These are phyloP conservation scores for Oryzaephilus surinamensis DNA, from an alignment of 1,140 invertebrate genomes.

Conservation along the genomic window DNA sequence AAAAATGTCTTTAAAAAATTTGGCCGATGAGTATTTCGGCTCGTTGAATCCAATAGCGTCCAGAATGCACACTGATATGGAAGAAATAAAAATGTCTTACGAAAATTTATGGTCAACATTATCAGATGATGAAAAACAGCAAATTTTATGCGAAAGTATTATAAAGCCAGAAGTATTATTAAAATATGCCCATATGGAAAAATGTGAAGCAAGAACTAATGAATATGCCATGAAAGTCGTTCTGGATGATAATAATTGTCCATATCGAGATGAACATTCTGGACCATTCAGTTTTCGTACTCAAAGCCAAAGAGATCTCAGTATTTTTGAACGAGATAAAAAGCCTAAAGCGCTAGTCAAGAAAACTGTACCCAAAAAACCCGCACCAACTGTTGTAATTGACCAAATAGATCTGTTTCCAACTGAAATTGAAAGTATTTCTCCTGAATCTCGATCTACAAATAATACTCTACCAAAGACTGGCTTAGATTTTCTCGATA, in stretches of 20 bases:
- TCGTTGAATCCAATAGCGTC: conserved; percentile 56
- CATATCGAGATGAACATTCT: conserved; percentile 64
- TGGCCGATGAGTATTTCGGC: conserved; percentile 59
- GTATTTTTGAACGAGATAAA: conserved; percentile 35
- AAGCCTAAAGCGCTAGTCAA: conserved; percentile 4
- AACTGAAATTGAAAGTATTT: background rate
- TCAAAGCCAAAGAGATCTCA: conserved; percentile 63
- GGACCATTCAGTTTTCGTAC: conserved; percentile 71
- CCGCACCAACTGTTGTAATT: conserved; percentile 2
- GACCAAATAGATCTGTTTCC: conserved; percentile 13
- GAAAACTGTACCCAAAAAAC: conserved; percentile 1
- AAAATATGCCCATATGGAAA: conserved; percentile 48
- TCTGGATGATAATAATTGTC: conserved; percentile 42
- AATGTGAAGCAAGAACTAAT: conserved; percentile 35
- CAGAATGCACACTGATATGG: conserved; percentile 57
- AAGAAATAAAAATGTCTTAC: conserved; percentile 53
- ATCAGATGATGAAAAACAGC: conserved; percentile 53
- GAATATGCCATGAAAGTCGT: conserved; percentile 41
- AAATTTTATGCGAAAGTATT: conserved; percentile 64
- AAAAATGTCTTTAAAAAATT: conserved; percentile 31
- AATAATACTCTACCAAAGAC: conserved; percentile 47
- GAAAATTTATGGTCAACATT: conserved; percentile 59
- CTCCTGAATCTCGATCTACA: conserved; percentile 31
- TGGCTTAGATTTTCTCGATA: conserved; percentile 64
- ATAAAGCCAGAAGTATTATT: conserved; percentile 61